Conservation (phyloP, 2,113 vertebrate species). For the Camelus bactrianus region DNA sequence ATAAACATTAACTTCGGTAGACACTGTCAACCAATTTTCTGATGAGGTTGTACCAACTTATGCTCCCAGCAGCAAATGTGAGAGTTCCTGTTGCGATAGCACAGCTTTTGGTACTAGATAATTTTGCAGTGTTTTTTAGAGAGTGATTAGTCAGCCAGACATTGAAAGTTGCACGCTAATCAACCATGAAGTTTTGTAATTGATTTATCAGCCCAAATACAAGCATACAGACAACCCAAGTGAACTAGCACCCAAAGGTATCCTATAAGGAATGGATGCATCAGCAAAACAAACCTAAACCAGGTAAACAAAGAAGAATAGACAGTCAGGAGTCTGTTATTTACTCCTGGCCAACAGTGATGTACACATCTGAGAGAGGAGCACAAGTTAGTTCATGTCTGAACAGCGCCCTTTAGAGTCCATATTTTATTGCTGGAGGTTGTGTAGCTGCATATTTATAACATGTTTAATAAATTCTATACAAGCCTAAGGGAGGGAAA, state of each 20-base stretch:
- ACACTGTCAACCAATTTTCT: not conserved
- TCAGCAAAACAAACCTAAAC: not conserved
- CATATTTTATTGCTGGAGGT: not conserved
- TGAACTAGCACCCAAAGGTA: not conserved
- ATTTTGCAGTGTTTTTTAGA: not conserved
- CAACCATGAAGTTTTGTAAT: not conserved
- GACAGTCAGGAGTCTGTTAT: not conserved
- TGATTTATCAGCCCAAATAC: not conserved
- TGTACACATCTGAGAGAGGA: not conserved
- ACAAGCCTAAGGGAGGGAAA: not conserved
- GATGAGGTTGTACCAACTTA: not conserved
- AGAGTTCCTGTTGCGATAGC: not conserved
- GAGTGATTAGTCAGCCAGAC: not conserved
- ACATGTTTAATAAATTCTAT: not conserved
- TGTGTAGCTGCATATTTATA: not conserved
- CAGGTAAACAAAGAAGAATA: not conserved
- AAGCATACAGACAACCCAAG: not conserved
- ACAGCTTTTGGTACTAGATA: not conserved
- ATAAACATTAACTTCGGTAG: not conserved
- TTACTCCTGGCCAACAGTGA: not conserved
- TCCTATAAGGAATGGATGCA: not conserved
- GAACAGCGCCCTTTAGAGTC: not conserved
- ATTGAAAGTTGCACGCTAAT: not conserved
- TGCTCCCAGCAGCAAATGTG: not conserved
- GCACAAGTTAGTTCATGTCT: not conserved